Evolutionary conservation across 2,888 invertebrate genomes (phyloP).

Genomic region (Seira musarum): DNA sequence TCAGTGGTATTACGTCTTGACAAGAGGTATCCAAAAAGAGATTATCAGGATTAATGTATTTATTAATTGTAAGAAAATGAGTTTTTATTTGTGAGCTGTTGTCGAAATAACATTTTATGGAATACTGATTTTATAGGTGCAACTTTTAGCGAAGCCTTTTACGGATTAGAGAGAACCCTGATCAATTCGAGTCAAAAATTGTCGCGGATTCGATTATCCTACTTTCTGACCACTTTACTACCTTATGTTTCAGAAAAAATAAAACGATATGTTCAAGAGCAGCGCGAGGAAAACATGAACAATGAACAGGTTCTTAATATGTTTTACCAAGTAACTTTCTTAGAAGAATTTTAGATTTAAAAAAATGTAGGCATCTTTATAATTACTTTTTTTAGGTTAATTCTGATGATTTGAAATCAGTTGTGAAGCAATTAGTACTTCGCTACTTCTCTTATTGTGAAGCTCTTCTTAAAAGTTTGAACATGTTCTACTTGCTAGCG

Average conservation of each 20-base stretch:
- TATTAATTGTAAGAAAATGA: background rate
- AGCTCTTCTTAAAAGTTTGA: too few species aligned
- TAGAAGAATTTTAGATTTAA: too few species aligned
- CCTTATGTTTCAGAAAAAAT: too few species aligned
- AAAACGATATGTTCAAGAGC: background rate
- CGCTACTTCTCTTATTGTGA: too few species aligned
- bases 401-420: too few species aligned
- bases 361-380: too few species aligned
- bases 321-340: too few species aligned
- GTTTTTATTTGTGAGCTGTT: too few species aligned
- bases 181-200: constrained; percentile 14
- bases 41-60: background rate
- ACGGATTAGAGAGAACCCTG: constrained; percentile 63
- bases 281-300: too few species aligned
- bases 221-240: constrained; percentile 41
- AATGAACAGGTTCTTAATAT: too few species aligned
- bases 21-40: constrained; percentile 54
- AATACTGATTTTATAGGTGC: constrained; percentile 59
- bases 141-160: constrained; percentile 66
- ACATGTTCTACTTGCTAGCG: constrained; percentile 42
- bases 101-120: background rate
- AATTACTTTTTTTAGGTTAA: too few species aligned
- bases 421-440: too few species aligned
- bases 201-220: constrained; percentile 42
- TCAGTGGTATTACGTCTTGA: constrained; percentile 65